These are phyloP conservation scores for Lasioglossum zephyrum DNA, from an alignment of 2,888 invertebrate genomes.

Conservation along the genomic window DNA sequence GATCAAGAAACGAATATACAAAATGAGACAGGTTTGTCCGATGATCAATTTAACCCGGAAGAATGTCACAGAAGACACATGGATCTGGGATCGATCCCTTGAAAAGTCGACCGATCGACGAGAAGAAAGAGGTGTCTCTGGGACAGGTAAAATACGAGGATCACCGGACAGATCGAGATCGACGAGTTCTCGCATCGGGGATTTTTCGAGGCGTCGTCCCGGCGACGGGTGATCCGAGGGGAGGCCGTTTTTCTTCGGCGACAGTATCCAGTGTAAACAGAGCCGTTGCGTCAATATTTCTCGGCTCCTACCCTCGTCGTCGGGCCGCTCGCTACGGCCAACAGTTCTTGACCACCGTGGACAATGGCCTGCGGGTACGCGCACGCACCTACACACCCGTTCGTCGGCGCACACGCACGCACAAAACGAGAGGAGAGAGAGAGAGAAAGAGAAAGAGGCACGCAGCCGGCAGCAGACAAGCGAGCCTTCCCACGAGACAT, in stretches of 20 bases:
- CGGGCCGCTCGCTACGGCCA: conserved; percentile 47
- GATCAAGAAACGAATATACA: too few species aligned
- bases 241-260: conserved; percentile 35
- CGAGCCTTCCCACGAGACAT: conserved; percentile 72
- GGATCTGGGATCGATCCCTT: not conserved
- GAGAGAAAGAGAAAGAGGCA: not conserved
- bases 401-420: not conserved
- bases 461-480: conserved; percentile 45
- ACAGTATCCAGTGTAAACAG: conserved; percentile 63
- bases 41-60: not conserved
- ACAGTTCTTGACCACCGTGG: conserved; percentile 57
- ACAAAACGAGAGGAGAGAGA: not conserved
- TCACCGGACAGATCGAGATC: not conserved
- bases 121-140: not conserved
- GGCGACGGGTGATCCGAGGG: conserved; percentile 14
- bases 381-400: not conserved
- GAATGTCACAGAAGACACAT: not conserved
- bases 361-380: conserved; percentile 35
- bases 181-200: conserved; percentile 3
- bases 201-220: conserved; percentile 12
- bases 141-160: not conserved
- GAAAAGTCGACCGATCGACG: not conserved
- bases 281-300: conserved; percentile 56
- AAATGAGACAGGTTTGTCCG: not conserved
- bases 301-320: conserved; percentile 45